A percentile compares a stretch with the other conserved stretches of the same genome.
Evolutionary conservation across 1,140 invertebrate species (phyloP).

Genomic region (Ctenoplectra terminalis): DNA sequence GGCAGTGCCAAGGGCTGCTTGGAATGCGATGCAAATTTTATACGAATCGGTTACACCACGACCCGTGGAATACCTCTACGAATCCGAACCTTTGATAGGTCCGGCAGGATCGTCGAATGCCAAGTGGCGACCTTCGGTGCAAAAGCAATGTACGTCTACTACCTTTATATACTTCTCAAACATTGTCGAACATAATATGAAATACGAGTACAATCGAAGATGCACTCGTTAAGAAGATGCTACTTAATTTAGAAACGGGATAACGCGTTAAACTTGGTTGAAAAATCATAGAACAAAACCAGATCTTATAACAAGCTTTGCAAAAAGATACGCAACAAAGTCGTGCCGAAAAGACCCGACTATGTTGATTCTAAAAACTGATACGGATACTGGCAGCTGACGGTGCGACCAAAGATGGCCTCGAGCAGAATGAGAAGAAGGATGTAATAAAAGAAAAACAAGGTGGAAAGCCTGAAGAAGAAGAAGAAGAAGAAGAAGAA

Average conservation of each 20-base stretch:
- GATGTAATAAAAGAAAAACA: slow-evolving; percentile 29
- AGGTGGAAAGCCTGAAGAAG: slow-evolving; percentile 6
- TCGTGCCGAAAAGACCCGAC: slow-evolving; percentile 8
- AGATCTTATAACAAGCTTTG: not conserved
- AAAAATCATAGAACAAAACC: not conserved
- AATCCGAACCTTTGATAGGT: slow-evolving; percentile 42
- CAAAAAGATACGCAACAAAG: not conserved
- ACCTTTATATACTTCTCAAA: slow-evolving; percentile 2
- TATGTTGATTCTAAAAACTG: slow-evolving; percentile 31
- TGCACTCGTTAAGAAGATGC: too few relatives aligned
- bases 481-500: slow-evolving; percentile 3
- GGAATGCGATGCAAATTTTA: slow-evolving; percentile 68
- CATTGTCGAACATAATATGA: not conserved
- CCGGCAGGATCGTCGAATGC: slow-evolving; percentile 33
- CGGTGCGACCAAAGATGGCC: slow-evolving; percentile 53
- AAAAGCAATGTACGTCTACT: slow-evolving; percentile 6
- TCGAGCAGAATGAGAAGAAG: slow-evolving; percentile 45
- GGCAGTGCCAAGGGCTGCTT: slow-evolving; percentile 23
- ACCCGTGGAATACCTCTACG: slow-evolving; percentile 29
- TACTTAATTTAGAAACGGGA: too few relatives aligned
- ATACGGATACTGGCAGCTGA: slow-evolving; percentile 37
- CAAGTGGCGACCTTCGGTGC: slow-evolving; percentile 49
- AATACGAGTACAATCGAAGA: not conserved
- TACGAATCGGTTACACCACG: slow-evolving; percentile 57
- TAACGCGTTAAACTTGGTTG: too few relatives aligned